Evolutionary conservation across 2,113 vertebrate genomes (phyloP), one percentile per base, ranked within the genome.

Genomic region (Toxotes chatareus): DNA sequence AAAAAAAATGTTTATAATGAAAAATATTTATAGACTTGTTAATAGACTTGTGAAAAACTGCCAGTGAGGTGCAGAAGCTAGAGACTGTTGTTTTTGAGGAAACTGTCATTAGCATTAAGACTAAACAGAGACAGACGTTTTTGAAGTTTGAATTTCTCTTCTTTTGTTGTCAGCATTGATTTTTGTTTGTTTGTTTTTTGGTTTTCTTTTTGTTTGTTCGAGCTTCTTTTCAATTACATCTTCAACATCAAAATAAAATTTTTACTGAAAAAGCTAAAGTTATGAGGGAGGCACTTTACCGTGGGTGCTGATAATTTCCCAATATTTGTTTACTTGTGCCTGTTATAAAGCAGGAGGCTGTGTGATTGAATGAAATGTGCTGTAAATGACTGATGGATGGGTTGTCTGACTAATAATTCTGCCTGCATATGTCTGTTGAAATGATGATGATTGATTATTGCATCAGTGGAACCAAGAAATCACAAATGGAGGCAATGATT

Each of bases 381-480:
- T 73, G 66, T 67, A 76, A 78, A 72, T 61, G 80, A 84, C 60
- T 71, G 61, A 84, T 87, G 51, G 76, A 65, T 80, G 0, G 36
- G 49, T 44, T 62, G 56, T 77, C 40, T 75, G 68, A 62, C 21
- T 84, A 53, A 78, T 83, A 49, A 64, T 72, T 65, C 21, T 4
- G 16, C 42, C 68, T 36, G 65, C 23, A 23, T 46, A 3, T 44
- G 40, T n/a, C 14, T 23, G 61, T 72, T 83, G 72, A 86, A 46
- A 88, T 3, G 31, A 61, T 68, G 36, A 61, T 68, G 75, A 81
- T 76, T 75, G 77, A 90, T 84, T 55, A 17, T 62, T 51, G 16
- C 70, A 63, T 81, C 34, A 70, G 60, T 57, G 21, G 61, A 62
- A 42, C 42, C 44, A 32, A 8, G 7, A 74, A 75, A 63, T 62